A percentile compares a stretch with the other conserved stretches of the same genome.
phyloP scores from a whole-genome alignment of 2,888 invertebrate species.

The Cryptophagus acutangulus region DNA sequence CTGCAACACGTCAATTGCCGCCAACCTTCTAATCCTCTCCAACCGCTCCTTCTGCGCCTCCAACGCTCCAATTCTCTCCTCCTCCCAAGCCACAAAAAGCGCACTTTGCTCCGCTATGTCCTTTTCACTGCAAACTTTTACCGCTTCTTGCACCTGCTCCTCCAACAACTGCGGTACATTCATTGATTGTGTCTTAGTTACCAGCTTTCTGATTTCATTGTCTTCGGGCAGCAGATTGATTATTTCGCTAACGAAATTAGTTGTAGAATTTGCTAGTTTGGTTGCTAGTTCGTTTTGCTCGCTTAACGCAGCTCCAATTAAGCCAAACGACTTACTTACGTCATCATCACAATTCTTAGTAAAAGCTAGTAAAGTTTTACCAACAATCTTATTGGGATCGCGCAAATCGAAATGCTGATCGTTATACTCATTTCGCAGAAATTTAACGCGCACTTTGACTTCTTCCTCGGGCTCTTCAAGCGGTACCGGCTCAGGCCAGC shows the following conservation, averaged over 20 bases:
- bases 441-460: constrained; percentile 61
- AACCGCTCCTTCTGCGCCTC: constrained; percentile 56
- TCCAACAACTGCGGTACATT: constrained; percentile 49
- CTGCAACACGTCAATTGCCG: constrained; percentile 57
- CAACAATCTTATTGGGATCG: constrained; percentile 65
- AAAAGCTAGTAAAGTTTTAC: constrained; percentile 71
- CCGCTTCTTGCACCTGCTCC: constrained; percentile 44
- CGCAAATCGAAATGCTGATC: constrained; percentile 88
- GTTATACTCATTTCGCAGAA: constrained; percentile 73
- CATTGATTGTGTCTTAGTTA: constrained; percentile 24
- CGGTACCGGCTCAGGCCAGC: constrained; percentile 45
- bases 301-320: constrained; percentile 46
- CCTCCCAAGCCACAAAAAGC: constrained; percentile 58
- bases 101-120: constrained; percentile 57
- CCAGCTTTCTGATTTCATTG: constrained; percentile 29
- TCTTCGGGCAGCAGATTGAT: constrained; percentile 44
- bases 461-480: constrained; percentile 48
- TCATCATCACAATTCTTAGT: constrained; percentile 51
- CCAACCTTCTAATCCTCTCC: constrained; percentile 47
- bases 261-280: constrained; percentile 39
- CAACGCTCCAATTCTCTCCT: constrained; percentile 54
- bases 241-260: constrained; percentile 40
- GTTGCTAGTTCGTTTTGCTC: constrained; percentile 38
- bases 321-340: constrained; percentile 49
- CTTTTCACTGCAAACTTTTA: constrained; percentile 52